phyloP scores from a whole-genome alignment of 2,888 invertebrate genomes.

The Chloroclysta siterata region DNA sequence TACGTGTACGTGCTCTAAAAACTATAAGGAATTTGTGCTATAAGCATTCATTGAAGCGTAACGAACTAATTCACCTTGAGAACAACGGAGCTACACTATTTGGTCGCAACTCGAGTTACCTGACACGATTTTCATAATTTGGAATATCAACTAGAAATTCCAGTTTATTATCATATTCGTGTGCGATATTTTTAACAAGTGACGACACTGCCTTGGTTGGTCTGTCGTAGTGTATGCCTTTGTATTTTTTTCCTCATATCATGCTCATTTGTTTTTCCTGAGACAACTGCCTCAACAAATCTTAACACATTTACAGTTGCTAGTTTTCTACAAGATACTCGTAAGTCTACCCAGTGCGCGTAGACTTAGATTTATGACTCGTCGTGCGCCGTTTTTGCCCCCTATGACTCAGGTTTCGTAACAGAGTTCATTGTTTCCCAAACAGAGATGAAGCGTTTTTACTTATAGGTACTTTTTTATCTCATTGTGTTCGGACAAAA shows the following conservation, averaged over 20 bases:
- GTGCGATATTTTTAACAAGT: constrained; percentile 16
- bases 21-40: constrained; percentile 35
- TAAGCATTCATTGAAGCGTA: constrained; percentile 37
- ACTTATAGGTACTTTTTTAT: constrained; percentile 15
- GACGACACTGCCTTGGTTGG: constrained; percentile 9
- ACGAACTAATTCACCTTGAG: constrained; percentile 56
- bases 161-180: constrained; percentile 19
- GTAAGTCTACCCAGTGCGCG: neutral
- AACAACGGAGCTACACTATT: constrained; percentile 34
- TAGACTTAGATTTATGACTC: constrained; percentile 3
- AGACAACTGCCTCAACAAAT: neutral
- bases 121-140: constrained; percentile 26
- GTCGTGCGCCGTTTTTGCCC: constrained; percentile 13
- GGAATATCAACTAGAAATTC: constrained; percentile 28
- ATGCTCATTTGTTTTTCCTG: constrained; percentile 3
- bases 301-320: neutral
- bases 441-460: constrained; percentile 30
- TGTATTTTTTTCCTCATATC: constrained; percentile 10
- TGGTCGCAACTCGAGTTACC: constrained; percentile 15
- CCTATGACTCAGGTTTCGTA: constrained; percentile 28
- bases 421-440: constrained; percentile 33
- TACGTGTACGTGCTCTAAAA: too few relatives aligned
- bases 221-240: constrained; percentile 1
- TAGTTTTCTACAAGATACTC: neutral
- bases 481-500: constrained; percentile 31